Conservation (phyloP, 2,797 vertebrate genomes). For the Enteromius paludinosus region DNA sequence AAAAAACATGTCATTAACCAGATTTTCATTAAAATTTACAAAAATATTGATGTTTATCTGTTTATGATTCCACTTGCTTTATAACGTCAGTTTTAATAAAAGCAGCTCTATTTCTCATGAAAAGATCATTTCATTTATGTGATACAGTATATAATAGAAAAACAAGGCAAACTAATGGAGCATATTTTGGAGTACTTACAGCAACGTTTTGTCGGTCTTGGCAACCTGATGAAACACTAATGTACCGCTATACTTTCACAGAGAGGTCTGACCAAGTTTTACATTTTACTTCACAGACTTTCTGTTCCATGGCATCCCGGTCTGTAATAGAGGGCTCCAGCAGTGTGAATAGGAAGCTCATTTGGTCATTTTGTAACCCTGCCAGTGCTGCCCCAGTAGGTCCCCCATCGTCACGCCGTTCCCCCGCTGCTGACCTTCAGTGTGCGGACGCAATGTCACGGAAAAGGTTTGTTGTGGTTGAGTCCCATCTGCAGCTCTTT, state of each 20-base stretch:
- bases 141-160: background rate
- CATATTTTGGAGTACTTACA: background rate
- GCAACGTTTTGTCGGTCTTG: background rate
- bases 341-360: constrained; percentile 35
- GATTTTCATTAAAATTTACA: background rate
- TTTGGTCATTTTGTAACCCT: constrained; percentile 47
- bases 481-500: constrained; percentile 29
- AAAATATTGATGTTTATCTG: background rate
- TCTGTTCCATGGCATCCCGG: background rate
- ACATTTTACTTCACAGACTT: background rate
- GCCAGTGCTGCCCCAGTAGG: constrained; percentile 42
- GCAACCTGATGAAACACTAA: background rate
- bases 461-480: constrained; percentile 39
- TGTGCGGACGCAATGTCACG: constrained; percentile 66
- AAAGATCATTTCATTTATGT: background rate
- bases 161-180: background rate
- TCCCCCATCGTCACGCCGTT: constrained; percentile 49
- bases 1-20: background rate
- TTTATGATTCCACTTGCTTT: constrained; percentile 4
- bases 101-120: background rate
- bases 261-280: background rate
- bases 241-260: background rate
- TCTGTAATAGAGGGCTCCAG: constrained; percentile 33
- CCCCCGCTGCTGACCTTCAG: constrained; percentile 66
- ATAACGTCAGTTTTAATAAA: background rate